Evolutionary conservation across 2,888 invertebrate species (phyloP).

Genomic region (Polyploca ridens): DNA sequence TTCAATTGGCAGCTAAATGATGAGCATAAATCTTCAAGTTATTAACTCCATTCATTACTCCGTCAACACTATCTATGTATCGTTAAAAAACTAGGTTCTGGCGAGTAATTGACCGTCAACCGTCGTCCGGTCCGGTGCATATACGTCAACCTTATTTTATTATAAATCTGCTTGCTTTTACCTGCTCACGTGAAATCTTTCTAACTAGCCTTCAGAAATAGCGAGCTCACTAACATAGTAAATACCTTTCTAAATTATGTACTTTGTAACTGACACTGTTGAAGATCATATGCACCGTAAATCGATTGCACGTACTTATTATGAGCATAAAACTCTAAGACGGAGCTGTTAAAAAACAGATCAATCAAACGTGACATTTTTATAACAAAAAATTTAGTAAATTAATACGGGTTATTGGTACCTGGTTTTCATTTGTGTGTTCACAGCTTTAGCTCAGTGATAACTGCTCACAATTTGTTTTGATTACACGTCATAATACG

Average conservation of each 20-base stretch:
- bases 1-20: not conserved
- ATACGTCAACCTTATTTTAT: not conserved
- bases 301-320: no score
- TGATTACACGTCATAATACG: constrained; percentile 20
- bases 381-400: not conserved
- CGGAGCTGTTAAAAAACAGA: not conserved
- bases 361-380: no score
- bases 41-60: not conserved
- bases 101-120: constrained; percentile 1
- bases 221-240: not conserved
- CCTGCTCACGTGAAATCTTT: not conserved
- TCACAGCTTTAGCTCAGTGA: constrained; percentile 4
- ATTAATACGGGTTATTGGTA: not conserved
- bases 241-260: not conserved
- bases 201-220: constrained; percentile 12
- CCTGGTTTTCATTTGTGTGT: constrained; percentile 10
- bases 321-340: no score
- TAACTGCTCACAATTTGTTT: constrained; percentile 26
- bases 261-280: not conserved
- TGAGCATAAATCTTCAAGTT: not conserved
- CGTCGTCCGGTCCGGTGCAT: not conserved
- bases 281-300: no score
- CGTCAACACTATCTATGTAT: not conserved
- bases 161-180: not conserved
- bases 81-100: constrained; percentile 1